Evolutionary conservation across 2,113 vertebrate genomes (phyloP).

Genomic region (Bubo bubo): DNA sequence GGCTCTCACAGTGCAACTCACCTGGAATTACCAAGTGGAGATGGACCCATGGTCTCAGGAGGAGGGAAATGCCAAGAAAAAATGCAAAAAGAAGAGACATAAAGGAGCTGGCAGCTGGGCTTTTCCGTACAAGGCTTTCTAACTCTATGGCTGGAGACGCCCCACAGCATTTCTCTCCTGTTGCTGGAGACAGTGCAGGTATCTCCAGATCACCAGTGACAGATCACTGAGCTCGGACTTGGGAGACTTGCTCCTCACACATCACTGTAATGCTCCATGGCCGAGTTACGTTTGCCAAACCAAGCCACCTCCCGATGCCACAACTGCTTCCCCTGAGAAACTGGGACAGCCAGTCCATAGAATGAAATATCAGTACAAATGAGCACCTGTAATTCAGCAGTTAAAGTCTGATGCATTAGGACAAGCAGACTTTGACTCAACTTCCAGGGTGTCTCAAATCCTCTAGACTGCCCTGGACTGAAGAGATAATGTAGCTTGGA

Average conservation of each 20-base stretch:
- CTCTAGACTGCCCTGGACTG: not conserved
- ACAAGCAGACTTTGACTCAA: not conserved
- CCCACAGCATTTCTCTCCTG: not conserved
- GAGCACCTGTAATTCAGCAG: not conserved
- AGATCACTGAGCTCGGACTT: not conserved
- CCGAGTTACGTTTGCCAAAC: not conserved
- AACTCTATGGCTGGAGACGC: not conserved
- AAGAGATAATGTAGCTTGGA: not conserved
- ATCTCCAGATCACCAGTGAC: not conserved
- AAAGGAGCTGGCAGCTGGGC: not conserved
- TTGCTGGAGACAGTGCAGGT: not conserved
- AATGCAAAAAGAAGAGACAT: rapidly evolving
- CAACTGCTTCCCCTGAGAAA: not conserved
- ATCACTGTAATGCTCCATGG: rapidly evolving
- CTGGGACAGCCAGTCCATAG: rapidly evolving
- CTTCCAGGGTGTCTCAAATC: not conserved
- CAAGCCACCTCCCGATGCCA: not conserved
- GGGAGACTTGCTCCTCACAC: not conserved
- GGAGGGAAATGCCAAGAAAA: not conserved
- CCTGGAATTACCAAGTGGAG: not conserved
- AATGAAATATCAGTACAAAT: not conserved
- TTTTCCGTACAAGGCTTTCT: not conserved
- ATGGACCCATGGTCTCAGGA: rapidly evolving
- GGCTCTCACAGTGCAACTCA: not conserved
- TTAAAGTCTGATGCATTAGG: not conserved